These are phyloP conservation scores for Oligia latruncula DNA, from an alignment of 2,888 invertebrate species.

Conservation along the genomic window DNA sequence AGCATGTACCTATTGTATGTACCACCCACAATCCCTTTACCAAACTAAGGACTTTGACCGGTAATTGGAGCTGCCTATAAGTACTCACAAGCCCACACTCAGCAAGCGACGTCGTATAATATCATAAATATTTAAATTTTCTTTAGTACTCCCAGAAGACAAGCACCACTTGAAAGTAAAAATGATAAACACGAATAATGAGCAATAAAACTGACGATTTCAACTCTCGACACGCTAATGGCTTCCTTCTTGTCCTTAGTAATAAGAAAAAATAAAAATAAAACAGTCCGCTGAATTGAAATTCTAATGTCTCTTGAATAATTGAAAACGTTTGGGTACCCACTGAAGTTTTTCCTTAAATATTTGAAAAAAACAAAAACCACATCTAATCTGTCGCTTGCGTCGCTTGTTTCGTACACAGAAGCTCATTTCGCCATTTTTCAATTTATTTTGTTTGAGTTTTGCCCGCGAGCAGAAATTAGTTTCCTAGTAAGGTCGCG, in stretches of 20 bases:
- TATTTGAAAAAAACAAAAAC: constrained; percentile 66
- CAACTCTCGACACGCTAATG: constrained; percentile 68
- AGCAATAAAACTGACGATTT: constrained; percentile 68
- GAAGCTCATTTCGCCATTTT: constrained; percentile 66
- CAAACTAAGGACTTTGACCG: not conserved
- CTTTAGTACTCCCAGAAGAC: constrained; percentile 40
- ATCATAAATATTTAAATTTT: constrained; percentile 31
- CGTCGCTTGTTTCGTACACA: constrained; percentile 63
- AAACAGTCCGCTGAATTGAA: constrained; percentile 72
- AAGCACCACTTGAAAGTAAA: constrained; percentile 56
- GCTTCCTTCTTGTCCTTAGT: constrained; percentile 67
- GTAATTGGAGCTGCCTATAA: not conserved
- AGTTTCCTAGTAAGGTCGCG: constrained; percentile 44
- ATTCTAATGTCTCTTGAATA: constrained; percentile 77
- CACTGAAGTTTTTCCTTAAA: constrained; percentile 71
- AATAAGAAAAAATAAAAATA: constrained; percentile 66
- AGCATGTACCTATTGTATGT: not conserved
- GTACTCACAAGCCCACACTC: not conserved
- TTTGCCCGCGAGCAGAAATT: constrained; percentile 45
- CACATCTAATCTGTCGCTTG: constrained; percentile 68
- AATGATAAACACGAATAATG: constrained; percentile 68
- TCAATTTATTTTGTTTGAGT: constrained; percentile 54
- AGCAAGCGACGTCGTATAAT: constrained; percentile 23
- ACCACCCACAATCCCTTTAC: not conserved
- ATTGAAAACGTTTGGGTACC: constrained; percentile 73